These are phyloP conservation scores for Boloria selene DNA, from an alignment of 2,888 invertebrate genomes.

Conservation along the genomic window DNA sequence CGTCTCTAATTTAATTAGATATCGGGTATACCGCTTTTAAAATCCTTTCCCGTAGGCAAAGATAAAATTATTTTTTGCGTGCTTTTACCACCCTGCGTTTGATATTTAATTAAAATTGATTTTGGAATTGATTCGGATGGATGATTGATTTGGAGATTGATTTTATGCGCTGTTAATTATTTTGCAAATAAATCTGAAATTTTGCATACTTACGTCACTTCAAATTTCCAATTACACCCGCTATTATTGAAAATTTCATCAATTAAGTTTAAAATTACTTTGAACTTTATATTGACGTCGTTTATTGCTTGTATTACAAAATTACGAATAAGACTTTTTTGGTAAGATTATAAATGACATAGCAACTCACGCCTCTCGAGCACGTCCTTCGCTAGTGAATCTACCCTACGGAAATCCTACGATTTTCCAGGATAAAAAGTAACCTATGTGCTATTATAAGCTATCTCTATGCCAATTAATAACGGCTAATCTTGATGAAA, in stretches of 20 bases:
- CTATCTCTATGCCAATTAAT: no score
- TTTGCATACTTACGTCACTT: conserved; percentile 8
- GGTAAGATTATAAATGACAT: no score
- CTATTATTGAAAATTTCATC: conserved; percentile 10
- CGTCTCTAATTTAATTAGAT: conserved; percentile 39
- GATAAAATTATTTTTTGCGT: conserved; percentile 23
- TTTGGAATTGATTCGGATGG: no score
- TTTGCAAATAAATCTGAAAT: conserved; percentile 10
- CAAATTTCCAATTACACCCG: conserved; percentile 17
- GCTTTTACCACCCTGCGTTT: conserved; percentile 6
- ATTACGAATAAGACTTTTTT: no score
- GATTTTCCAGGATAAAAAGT: no score
- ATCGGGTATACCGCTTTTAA: conserved; percentile 29
- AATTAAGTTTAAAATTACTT: conserved; percentile 22
- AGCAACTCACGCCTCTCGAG: no score
- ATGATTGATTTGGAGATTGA: no score
- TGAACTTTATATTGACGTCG: conserved; percentile 30
- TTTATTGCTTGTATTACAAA: conserved; percentile 8
- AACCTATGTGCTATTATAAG: no score
- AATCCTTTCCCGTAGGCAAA: conserved; percentile 33
- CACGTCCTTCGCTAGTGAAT: no score
- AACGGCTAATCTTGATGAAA: no score
- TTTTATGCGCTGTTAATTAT: not conserved
- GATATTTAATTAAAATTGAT: conserved; percentile 14
- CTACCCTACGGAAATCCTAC: no score